Base-by-base conservation (phyloP, 2,797 vertebrate genomes). In the Acipenser ruthenus region DNA sequence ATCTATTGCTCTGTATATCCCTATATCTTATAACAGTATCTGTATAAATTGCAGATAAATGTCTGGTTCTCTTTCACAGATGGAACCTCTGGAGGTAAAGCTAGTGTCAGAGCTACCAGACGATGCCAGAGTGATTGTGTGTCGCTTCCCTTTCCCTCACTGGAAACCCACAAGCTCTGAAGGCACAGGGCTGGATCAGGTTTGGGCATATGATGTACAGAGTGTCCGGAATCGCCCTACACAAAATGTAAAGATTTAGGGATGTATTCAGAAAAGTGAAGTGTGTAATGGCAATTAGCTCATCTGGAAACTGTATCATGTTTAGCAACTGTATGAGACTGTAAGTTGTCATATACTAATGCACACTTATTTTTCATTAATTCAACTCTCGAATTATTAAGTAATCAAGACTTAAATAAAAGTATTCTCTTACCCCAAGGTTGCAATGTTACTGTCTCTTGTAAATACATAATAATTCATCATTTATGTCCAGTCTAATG, bases 161-260 rank as follows among this genome's bases (percentile, higher is more conserved):
- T 90, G 88, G 87, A 74, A 80, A 3, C 72, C 76, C 4, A 70
- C 77, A 1, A 79, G 65, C 0, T 79, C 77, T 3, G 70, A 70
- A 7, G 88, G 88, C 49, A 73, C 74, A 0, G 81, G 83, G 55
- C 82, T 91, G 0, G 79, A 90, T 53, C 73, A 86, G 74, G 80
- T 81, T 1, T 90, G 86, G 81, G 83, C 82, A 55, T 88, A 90
- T 67, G 80, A 90, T 76, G 84, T 90, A 12, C 63, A 59, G 50
- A 64, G 48, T 1, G 72, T 88, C n/a, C 68, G 53, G 37, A 71
- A 58, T 9, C 15, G 18, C 23, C 4, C 37, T 75, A 77, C 56
- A 69, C 68, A 58, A 71, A 71, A 37, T 37, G 23, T 3, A 37
- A 37, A 37, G 2, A 37, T 37, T 37, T 37, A 37, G 23, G 23